These are phyloP conservation scores for Tylochromis polylepis DNA, from an alignment of 2,113 vertebrate species.

Conservation along the genomic window DNA sequence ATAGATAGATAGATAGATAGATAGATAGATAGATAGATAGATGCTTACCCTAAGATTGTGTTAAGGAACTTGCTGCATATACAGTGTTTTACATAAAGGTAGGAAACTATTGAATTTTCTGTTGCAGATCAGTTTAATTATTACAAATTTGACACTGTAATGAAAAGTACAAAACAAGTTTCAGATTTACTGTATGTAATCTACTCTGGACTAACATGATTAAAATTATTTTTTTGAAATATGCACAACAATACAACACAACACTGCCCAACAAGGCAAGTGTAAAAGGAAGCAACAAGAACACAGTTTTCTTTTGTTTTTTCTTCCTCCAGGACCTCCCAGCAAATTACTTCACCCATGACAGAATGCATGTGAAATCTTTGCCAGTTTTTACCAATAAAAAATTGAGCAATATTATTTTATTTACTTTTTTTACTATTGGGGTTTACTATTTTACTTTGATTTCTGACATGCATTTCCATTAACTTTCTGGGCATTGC, in stretches of 20 bases:
- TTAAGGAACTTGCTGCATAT: too few relatives aligned
- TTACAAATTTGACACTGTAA: neutral
- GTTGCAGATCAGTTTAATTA: neutral
- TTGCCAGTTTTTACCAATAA: neutral
- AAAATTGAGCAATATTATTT: rapidly evolving
- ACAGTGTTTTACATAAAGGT: too few relatives aligned
- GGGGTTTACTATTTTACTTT: too few relatives aligned
- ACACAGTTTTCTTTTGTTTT: neutral
- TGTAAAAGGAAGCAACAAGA: neutral
- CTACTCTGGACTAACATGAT: neutral
- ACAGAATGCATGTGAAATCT: neutral
- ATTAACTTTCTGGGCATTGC: neutral
- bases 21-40: too few relatives aligned
- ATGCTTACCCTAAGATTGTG: too few relatives aligned
- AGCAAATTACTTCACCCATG: neutral
- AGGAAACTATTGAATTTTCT: too few relatives aligned
- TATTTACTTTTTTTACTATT: neutral
- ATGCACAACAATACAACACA: neutral
- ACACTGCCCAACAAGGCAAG: too few relatives aligned
- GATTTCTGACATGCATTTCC: neutral
- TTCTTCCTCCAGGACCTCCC: neutral
- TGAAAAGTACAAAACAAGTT: too few relatives aligned
- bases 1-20: too few relatives aligned
- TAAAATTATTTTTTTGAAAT: neutral
- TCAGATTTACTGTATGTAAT: neutral